phyloP scores from a whole-genome alignment of 2,797 vertebrate species.

The Pangasius djambal region DNA sequence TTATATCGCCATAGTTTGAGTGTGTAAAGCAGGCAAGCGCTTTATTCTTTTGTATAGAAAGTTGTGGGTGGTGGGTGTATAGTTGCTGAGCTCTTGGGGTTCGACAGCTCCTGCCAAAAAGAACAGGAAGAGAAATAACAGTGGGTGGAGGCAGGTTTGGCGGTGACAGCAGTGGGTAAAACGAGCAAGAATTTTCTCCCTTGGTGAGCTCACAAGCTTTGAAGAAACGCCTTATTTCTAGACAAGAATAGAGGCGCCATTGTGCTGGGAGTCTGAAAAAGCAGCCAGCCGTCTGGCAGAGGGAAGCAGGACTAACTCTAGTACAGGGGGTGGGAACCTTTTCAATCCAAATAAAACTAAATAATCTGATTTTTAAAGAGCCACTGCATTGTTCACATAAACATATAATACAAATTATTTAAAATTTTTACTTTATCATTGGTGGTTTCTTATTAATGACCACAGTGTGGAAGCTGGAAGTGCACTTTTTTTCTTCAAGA shows the following conservation, averaged over 20 bases:
- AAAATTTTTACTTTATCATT: background rate
- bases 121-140: constrained; percentile 69
- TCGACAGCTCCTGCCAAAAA: constrained; percentile 60
- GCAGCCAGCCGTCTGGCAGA: constrained; percentile 36
- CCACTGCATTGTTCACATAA: background rate
- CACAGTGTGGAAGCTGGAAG: background rate
- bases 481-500: background rate
- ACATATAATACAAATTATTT: background rate
- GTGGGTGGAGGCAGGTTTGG: constrained; percentile 38
- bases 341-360: background rate
- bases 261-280: constrained; percentile 32
- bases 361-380: background rate
- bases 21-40: background rate
- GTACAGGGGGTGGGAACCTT: background rate
- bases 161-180: constrained; percentile 32
- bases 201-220: constrained; percentile 46
- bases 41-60: background rate
- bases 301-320: constrained; percentile 39
- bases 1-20: constrained; percentile 49
- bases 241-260: constrained; percentile 50
- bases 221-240: constrained; percentile 54
- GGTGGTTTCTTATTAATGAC: background rate
- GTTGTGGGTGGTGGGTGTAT: background rate
- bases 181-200: constrained; percentile 32
- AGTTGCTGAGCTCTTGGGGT: constrained; percentile 54